A percentile compares a stretch with the other conserved stretches of the same genome.
Conservation (phyloP, 2,797 vertebrate genomes). For the Lophotriccus pileatus region DNA sequence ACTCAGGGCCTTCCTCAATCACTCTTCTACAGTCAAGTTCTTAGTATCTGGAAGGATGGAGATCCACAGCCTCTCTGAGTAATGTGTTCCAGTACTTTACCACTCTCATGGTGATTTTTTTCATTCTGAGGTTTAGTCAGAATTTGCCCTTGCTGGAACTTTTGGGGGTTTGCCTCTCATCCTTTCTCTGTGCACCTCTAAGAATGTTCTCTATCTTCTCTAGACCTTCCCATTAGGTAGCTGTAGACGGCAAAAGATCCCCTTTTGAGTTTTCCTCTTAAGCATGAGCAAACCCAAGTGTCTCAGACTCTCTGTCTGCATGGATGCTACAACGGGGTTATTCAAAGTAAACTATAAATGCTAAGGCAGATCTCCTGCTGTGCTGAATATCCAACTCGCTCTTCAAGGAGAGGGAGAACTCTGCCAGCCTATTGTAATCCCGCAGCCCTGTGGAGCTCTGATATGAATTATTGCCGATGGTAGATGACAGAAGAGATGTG, state of each 20-base stretch:
- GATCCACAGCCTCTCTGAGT: not conserved
- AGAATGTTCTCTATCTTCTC: not conserved
- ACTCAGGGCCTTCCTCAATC: not conserved
- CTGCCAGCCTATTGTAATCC: not conserved
- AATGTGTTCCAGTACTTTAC: not conserved
- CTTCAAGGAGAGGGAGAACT: not conserved
- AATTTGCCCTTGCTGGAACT: not conserved
- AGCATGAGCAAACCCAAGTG: not conserved
- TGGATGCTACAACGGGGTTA: fast-evolving
- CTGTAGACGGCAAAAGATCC: not conserved
- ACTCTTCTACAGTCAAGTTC: not conserved
- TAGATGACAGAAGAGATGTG: conserved; percentile 11
- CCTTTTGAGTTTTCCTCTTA: not conserved
- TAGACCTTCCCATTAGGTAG: not conserved
- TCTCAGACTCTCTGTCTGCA: not conserved
- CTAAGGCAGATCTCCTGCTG: not conserved
- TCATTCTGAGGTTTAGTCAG: not conserved
- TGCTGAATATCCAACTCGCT: not conserved
- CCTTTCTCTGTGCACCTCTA: not conserved
- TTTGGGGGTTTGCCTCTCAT: not conserved
- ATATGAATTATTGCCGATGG: not conserved
- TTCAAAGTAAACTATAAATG: not conserved
- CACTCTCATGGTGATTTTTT: not conserved
- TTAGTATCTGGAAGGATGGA: not conserved
- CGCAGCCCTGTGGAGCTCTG: conserved; percentile 16